Evolutionary conservation across 2,888 invertebrate species (phyloP).

Genomic region (Idaea biselata): DNA sequence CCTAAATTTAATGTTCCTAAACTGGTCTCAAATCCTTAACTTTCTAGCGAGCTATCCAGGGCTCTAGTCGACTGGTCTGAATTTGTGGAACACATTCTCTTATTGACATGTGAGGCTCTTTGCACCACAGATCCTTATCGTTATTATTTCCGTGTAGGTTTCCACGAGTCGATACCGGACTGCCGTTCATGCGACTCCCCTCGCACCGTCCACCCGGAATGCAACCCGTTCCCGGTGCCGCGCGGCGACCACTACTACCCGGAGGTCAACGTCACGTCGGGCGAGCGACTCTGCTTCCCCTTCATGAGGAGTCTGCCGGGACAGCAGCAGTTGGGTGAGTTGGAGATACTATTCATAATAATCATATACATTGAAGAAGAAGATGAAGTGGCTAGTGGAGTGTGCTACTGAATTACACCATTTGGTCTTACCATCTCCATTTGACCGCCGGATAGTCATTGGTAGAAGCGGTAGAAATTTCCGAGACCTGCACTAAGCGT

Average conservation of each 20-base stretch:
- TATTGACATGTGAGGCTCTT: too few relatives aligned
- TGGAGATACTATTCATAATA: not conserved
- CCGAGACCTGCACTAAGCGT: too few relatives aligned
- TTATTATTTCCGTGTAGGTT: slow-evolving; percentile 71
- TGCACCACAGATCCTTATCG: not conserved
- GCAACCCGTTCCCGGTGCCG: slow-evolving; percentile 95
- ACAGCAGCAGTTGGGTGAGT: slow-evolving; percentile 87
- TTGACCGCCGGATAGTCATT: too few relatives aligned
- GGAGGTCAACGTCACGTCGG: slow-evolving; percentile 90
- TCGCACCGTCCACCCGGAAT: slow-evolving; percentile 94
- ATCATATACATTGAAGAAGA: not conserved
- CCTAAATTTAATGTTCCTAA: too few relatives aligned
- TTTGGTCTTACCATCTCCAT: too few relatives aligned
- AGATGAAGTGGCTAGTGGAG: too few relatives aligned
- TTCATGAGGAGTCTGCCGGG: slow-evolving; percentile 97
- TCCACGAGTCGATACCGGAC: slow-evolving; percentile 93
- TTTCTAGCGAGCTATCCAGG: too few relatives aligned
- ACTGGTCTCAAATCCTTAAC: too few relatives aligned
- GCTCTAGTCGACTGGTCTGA: too few relatives aligned
- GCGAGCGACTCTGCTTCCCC: slow-evolving; percentile 93
- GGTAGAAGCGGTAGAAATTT: too few relatives aligned
- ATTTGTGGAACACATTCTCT: too few relatives aligned
- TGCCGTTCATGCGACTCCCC: slow-evolving; percentile 94
- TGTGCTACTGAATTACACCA: too few relatives aligned
- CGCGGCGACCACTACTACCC: slow-evolving; percentile 94